A percentile compares a stretch with the other conserved stretches of the same genome.
Conservation (phyloP, 2,113 vertebrate genomes). For the Myiopsitta monachus region DNA sequence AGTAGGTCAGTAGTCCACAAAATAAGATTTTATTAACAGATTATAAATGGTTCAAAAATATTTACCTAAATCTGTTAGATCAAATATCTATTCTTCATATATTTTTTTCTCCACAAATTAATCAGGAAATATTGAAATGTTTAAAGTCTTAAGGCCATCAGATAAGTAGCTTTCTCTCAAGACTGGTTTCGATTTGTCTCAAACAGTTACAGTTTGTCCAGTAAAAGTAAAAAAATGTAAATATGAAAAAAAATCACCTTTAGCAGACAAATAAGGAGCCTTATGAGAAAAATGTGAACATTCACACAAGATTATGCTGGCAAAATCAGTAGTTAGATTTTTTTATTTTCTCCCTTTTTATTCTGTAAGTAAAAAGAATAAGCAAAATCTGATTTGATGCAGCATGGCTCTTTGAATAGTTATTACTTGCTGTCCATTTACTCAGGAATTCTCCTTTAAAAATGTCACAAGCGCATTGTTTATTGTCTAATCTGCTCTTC, state of each 20-base stretch:
- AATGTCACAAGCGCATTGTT: background rate
- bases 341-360: background rate
- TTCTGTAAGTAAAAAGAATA: background rate
- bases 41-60: slow-evolving; percentile 42
- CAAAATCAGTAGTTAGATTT: background rate
- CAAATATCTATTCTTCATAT: slow-evolving; percentile 51
- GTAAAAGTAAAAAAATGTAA: background rate
- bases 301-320: background rate
- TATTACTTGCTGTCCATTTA: background rate
- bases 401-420: background rate
- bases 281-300: background rate
- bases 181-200: background rate
- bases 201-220: background rate
- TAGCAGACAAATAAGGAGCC: background rate
- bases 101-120: slow-evolving; percentile 50
- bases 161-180: slow-evolving; percentile 32
- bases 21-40: slow-evolving; percentile 53
- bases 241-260: background rate
- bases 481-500: background rate
- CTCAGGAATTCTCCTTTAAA: background rate
- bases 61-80: slow-evolving; percentile 34
- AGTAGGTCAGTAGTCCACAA: slow-evolving; percentile 36
- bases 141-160: slow-evolving; percentile 41
- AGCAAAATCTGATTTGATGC: background rate
- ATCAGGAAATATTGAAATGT: slow-evolving; percentile 43